Conservation (phyloP, 2,797 vertebrate species). For the Apogon hyalosoma region DNA sequence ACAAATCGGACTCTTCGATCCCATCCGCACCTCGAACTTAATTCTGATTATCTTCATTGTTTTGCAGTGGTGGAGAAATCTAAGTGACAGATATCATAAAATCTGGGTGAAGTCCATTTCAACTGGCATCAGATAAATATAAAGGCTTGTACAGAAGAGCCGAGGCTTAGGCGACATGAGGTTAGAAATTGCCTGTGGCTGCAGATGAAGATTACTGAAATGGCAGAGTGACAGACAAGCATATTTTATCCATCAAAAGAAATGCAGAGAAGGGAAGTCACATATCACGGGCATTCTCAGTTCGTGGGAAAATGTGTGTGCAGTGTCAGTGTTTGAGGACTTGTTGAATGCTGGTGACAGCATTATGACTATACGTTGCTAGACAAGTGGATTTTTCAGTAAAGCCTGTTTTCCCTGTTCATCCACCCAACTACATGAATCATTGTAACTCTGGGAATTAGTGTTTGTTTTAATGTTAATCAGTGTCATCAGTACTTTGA, state of each 20-base stretch:
- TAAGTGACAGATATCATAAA: too few relatives aligned
- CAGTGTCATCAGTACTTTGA: neutral
- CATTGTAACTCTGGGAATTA: slow-evolving; percentile 22
- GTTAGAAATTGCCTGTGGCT: slow-evolving; percentile 37
- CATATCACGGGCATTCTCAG: slow-evolving; percentile 12
- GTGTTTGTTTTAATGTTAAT: slow-evolving; percentile 18
- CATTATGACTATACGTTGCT: slow-evolving; percentile 38
- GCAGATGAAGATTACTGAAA: slow-evolving; percentile 22
- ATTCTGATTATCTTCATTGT: too few relatives aligned
- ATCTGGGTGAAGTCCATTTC: too few relatives aligned
- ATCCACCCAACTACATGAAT: slow-evolving; percentile 64
- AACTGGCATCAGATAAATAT: too few relatives aligned
- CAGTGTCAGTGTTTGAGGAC: slow-evolving; percentile 8
- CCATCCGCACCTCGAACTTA: too few relatives aligned
- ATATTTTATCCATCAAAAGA: slow-evolving; percentile 29
- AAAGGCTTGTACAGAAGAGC: neutral
- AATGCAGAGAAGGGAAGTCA: slow-evolving; percentile 12
- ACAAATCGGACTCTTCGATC: too few relatives aligned
- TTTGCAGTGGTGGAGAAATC: too few relatives aligned
- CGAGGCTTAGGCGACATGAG: neutral
- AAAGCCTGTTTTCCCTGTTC: slow-evolving; percentile 68
- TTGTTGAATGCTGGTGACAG: slow-evolving; percentile 53
- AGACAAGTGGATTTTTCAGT: slow-evolving; percentile 48
- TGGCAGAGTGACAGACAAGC: slow-evolving; percentile 38
- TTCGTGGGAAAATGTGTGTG: slow-evolving; percentile 63